Conservation (phyloP, 2,888 invertebrate species). For the Esperia sulphurella region DNA sequence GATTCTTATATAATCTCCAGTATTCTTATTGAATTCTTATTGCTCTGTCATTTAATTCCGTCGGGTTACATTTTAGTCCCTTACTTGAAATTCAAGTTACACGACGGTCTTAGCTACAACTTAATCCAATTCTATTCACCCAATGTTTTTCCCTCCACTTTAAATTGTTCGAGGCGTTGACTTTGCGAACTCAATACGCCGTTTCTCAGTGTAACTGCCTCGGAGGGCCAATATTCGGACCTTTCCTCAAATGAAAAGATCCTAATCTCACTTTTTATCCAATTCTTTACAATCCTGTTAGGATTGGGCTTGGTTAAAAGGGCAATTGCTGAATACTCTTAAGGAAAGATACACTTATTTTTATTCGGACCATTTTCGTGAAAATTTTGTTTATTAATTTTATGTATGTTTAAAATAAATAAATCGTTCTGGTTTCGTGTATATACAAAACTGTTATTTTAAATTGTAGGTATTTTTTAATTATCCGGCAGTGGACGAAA, state of each 20-base stretch:
- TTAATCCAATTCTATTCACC: background rate
- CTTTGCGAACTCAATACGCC: conserved; percentile 43
- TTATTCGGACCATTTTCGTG: background rate
- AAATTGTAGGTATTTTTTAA: no score
- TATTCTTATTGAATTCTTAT: no score
- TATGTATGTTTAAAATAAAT: background rate
- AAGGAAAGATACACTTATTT: background rate
- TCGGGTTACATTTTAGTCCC: no score
- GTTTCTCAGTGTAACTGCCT: conserved; percentile 41
- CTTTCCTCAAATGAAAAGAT: conserved; percentile 61
- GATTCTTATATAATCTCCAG: no score
- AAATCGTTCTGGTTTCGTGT: no score
- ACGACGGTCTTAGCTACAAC: background rate
- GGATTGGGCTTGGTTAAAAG: conserved; percentile 44
- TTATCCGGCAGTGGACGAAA: no score
- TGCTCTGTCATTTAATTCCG: no score
- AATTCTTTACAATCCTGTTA: conserved; percentile 45
- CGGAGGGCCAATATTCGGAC: conserved; percentile 53
- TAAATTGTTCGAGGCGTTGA: conserved; percentile 28
- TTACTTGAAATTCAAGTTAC: no score
- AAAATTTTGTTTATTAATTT: background rate
- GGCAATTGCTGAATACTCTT: conserved; percentile 27
- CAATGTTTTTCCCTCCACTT: background rate
- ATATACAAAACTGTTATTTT: no score
- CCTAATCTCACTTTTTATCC: conserved; percentile 57